Conservation (phyloP, 2,888 invertebrate genomes). For the Dusona sp. region DNA sequence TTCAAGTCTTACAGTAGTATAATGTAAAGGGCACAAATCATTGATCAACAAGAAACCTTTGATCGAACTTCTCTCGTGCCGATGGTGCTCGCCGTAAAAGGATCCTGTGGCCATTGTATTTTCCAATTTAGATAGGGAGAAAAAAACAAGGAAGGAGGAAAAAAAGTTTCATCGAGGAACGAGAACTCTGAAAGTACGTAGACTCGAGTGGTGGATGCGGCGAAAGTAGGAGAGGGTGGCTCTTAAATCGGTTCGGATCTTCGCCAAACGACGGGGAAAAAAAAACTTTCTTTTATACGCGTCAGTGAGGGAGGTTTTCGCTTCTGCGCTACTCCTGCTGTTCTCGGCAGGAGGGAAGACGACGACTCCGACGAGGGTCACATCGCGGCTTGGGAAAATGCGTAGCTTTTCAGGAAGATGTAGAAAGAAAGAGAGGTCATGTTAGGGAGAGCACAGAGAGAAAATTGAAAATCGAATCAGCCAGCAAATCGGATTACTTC, state of each 20-base stretch:
- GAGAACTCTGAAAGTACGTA: constrained; percentile 64
- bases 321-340: constrained; percentile 62
- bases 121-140: constrained; percentile 65
- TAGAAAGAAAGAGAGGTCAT: constrained; percentile 53
- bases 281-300: constrained; percentile 67
- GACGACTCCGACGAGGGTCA: constrained; percentile 55
- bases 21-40: constrained; percentile 55
- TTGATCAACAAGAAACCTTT: constrained; percentile 61
- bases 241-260: constrained; percentile 56
- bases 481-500: constrained; percentile 79
- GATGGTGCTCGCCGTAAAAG: constrained; percentile 52
- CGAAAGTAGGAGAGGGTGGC: constrained; percentile 48
- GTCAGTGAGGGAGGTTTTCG: constrained; percentile 36
- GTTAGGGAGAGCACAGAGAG: constrained; percentile 74
- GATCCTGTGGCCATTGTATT: constrained; percentile 68
- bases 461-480: constrained; percentile 82
- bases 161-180: constrained; percentile 60
- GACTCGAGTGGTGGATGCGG: constrained; percentile 51
- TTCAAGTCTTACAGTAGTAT: constrained; percentile 40
- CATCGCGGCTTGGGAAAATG: constrained; percentile 72
- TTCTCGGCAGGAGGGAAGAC: constrained; percentile 40
- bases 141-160: constrained; percentile 19
- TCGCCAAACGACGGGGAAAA: constrained; percentile 53
- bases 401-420: constrained; percentile 72
- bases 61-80: constrained; percentile 45